Base-by-base conservation (phyloP, 1,140 invertebrate genomes). In the Rhynchophorus ferrugineus region DNA sequence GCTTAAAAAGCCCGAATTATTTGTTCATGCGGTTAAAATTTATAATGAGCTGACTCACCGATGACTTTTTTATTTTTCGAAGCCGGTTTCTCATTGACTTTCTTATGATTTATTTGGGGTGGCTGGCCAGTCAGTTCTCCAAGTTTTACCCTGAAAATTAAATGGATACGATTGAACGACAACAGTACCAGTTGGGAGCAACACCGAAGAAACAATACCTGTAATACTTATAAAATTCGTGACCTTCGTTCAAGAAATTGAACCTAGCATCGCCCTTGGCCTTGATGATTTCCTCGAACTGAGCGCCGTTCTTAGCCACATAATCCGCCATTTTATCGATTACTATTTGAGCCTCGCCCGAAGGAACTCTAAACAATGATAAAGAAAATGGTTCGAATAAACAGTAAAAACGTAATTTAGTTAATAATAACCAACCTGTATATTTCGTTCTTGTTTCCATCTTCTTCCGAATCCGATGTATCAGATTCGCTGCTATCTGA, bases 291-390 rank as follows among this genome's bases (percentile, higher is more conserved):
- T 82, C 79, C 63, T 96, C 93, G 70, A 98, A 97, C 59, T 92
- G 88, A 39, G 82, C 76, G 0, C 94, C 95, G 73, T 97, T 97
- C 62, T 93, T 93, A 0, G 87, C 84, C 0, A 97, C 93, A 67
- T 97, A 97, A 49, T 83, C 84, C 1, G 93, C 92, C 83, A 97
- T 95, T 73, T 95, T 95, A 68, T 96, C 91, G 42, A 98, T 91
- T 5, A 97, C 87, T 34, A 87, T 78, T 64, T 89, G 83, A 3
- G 91, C 72, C 48, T 91, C 89, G 7, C 83, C 81, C 0, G 89
- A 83, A 13, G 89, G 87, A 5, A 79, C 71, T 14, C 77, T 72
- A 20, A 82, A 76, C 0, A 48, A 19, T 6, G 34, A 44, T 37
- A 37, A 37, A 7, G 8, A n/a, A 37, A 37, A n/a, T 37, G 14